Base-by-base conservation (phyloP, 2,113 vertebrate genomes). In the Chloropsis cyanopogon region DNA sequence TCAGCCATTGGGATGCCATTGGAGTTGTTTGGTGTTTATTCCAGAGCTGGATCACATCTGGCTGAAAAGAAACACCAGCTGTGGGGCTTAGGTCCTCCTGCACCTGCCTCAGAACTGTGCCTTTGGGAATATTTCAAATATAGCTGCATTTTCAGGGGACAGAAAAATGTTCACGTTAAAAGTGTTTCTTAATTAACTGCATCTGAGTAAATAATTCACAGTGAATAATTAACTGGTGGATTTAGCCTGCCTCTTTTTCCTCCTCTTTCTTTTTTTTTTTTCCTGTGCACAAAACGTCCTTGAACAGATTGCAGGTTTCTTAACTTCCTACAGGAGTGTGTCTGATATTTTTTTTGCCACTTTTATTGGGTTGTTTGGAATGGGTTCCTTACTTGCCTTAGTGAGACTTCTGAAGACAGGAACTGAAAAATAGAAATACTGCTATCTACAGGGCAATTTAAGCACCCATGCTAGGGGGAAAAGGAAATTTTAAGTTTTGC, bases 131-230 rank as follows among this genome's bases (percentile, higher is more conserved):
- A 56, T 53, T 88, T 78, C 64, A 75, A 64, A 57, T 41, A 46
- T 16, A 87, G 65, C 86, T 89, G 57, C 20, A 37, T 87, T 82
- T 91, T 76, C 81, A 86, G 69, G 14, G 39, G 52, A 86, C 19
- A 69, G 75, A 79, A 82, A 72, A 93, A 82, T 53, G 16, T 46
- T 84, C 57, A 35, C 0, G 0, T 96, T 88, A 72, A 33, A 88
- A 94, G 76, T 65, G 80, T 95, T 92, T 81, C 93, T 95, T 94
- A 95, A 96, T 96, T 96, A 96, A 90, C 90, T 83, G 63, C 76
- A 64, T 84, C 88, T 46, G n/a, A 95, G 80, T 90, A 95, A 96
- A 93, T 96, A 93, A 96, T 96, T 96, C 94, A 94, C 79, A 92
- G 64, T 71, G 88, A 95, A 92, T 95, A 94, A 95, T 93, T 96